Base-by-base conservation (phyloP, 2,888 invertebrate genomes). In the Scrobipalpa atriplicella region DNA sequence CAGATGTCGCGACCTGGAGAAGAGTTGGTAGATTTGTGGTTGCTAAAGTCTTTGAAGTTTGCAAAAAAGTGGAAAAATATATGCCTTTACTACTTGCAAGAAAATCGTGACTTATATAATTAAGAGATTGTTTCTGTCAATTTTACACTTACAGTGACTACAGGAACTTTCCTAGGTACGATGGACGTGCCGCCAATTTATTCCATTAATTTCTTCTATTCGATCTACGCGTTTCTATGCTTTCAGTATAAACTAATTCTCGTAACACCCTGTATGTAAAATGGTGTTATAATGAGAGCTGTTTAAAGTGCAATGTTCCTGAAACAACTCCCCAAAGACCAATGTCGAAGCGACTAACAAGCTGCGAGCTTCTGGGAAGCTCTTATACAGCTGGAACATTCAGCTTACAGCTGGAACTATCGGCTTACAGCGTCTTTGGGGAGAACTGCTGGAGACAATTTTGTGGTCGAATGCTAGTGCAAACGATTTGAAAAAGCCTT, bases 231-330 rank as follows among this genome's bases (percentile, higher is more conserved):
- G 41, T 41, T 41, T 41, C 11, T 41, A 41, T 41, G 10, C 11
- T 41, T 8, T 41, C 41, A 41, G 1, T 41, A 2, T 10, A 41
- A 41, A 10, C 38, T 3, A n/a, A 43, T 43, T 43, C 13, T n/a
- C 47, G n/a, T n/a, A 47, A 16, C 47, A 47, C 8, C 16, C n/a
- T 47, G 16, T 47, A 16, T n/a, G 47, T 16, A 47, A 47, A 5
- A n/a, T n/a, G 47, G 47, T 5, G n/a, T 47, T 47, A 47, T 47
- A 47, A 47, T 47, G 47, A 47, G 47, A 47, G 16, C n/a, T 47
- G 47, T 47, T 47, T 47, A 47, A 47, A 47, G 47, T 47, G n/a
- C n/a, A n/a, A 2, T 43, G 5, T 16, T n/a, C n/a, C 47, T 47
- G 47, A 2, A 47, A 29, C 16, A 47, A 47, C 7, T 16, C 47